Evolutionary conservation across 2,888 invertebrate genomes (phyloP), one percentile per base, ranked within the genome.

Genomic region (Stenodema calcarata): DNA sequence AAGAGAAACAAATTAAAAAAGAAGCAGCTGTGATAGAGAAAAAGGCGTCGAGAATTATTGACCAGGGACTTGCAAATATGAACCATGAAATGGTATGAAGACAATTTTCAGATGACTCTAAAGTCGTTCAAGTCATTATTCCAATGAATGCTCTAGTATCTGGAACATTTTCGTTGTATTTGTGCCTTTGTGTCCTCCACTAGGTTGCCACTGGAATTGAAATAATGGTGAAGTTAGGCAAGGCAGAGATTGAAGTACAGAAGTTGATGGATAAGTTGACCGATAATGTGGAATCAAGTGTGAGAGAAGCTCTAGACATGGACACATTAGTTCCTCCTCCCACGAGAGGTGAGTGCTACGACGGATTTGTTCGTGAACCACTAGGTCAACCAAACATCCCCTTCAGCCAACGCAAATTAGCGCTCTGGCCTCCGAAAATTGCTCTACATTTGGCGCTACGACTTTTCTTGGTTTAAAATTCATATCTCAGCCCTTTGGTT

Each of bases 11-110:
- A 91, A 95, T 96, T 0, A 92, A 95, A 85, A 92, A 93, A 16
- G 94, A 95, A 88, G 93, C 94, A 87, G 95, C 94, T 88, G 95
- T 95, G 90, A 94, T 98, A 85, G 93, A 97, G 86, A 94, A 94
- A 89, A 93, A 95, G 89, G 97, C 97, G 0, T 95, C 95, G 88
- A 94, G 94, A 89, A 94, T 97, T 90, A 92, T 98, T 87, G 94
- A 95, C 87, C 94, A 95, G 88, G 97, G 97, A 79, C 78, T 86
- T 23, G 69, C 47, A 14, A 35, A 44, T 14, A 78, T 79, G 86
- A 62, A 93, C 95, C 88, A 94, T 94, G 86, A 86, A 23, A 41
- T 82, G 87, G 78, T 87, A 23, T n/a, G 62, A 82, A 62, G 75
- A 30, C 18, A 14, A 27, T 2, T 7, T 35, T 35, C 35, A 35